Base-by-base conservation (phyloP, 2,797 vertebrate genomes). In the Catamblyrhynchus diadema region DNA sequence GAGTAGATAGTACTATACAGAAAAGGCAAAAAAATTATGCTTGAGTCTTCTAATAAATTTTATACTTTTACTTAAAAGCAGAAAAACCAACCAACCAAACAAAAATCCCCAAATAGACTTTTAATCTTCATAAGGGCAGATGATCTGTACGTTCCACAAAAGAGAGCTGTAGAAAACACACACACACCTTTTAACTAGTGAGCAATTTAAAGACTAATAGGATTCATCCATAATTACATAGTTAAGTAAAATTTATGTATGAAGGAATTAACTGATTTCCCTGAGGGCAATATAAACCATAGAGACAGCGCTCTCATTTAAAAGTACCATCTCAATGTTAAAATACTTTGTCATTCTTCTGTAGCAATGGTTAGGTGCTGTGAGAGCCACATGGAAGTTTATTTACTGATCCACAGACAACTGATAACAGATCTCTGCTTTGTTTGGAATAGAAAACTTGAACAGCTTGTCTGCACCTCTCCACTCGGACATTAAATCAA, bases 391-490 rank as follows among this genome's bases (percentile, higher is more conserved):
- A 71, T 60, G 94, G 97, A 97, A 90, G 97, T 98, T 97, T 98
- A 97, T 97, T 98, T 97, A 98, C 98, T 97, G 98, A 97, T 98
- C 97, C 93, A 84, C 97, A 97, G 97, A 98, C 97, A 97, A 98
- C 98, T 98, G 97, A 97, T 98, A 97, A 98, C 97, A 89, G 94
- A 96, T 96, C 97, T 97, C 97, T 91, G 97, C 98, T 98, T 98
- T 98, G 97, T 98, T 98, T 98, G 98, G 98, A 98, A 98, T 97
- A 97, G 97, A 98, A 97, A 98, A 97, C 97, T 96, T 92, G 98
- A 99, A 99, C 99, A 99, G 98, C 99, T 99, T 99, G 98, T 98
- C 98, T 97, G 96, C 97, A 98, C 98, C 98, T 97, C 97, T 98
- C 98, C 97, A 93, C 98, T 98, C 98, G 98, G 98, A 98, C 98